These are phyloP conservation scores for Chrysolina haemoptera DNA, from an alignment of 2,888 invertebrate species.

Conservation along the genomic window DNA sequence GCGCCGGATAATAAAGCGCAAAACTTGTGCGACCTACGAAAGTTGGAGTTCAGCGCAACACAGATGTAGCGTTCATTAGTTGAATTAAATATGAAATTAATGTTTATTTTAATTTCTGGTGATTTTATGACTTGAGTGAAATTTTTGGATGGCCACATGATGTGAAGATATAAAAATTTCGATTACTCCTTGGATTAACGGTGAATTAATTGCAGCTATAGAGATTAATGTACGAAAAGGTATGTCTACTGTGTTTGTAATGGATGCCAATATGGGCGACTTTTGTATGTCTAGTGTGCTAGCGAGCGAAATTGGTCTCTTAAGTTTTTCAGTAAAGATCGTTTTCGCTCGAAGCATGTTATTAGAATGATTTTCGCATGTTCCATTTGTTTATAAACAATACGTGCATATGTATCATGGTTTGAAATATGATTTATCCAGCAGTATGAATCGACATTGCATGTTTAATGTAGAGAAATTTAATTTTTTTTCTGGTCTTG, in stretches of 20 bases:
- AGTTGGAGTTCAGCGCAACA: not conserved
- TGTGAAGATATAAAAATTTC: conserved; percentile 32
- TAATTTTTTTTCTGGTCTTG: too few relatives aligned
- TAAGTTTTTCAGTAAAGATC: conserved; percentile 66
- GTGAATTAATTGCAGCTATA: conserved; percentile 17
- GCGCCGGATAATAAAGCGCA: not conserved
- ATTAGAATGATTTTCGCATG: conserved; percentile 47
- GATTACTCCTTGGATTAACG: conserved; percentile 19
- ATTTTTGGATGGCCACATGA: conserved; percentile 34
- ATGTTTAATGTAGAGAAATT: too few relatives aligned
- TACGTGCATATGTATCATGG: conserved; percentile 10
- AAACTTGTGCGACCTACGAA: not conserved
- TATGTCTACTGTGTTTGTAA: conserved; percentile 62
- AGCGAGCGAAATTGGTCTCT: conserved; percentile 68
- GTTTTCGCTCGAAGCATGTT: conserved; percentile 64
- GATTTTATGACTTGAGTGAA: conserved; percentile 43
- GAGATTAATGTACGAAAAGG: conserved; percentile 57
- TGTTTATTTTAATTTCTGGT: conserved; percentile 28
- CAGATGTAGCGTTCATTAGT: not conserved
- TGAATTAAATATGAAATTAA: not conserved
- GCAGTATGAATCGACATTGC: conserved; percentile 24
- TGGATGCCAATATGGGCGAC: conserved; percentile 69
- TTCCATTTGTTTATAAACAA: conserved; percentile 59
- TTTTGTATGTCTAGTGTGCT: conserved; percentile 65
- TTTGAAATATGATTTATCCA: conserved; percentile 18